Evolutionary conservation across 2,113 vertebrate species (phyloP), one percentile per base, ranked within the genome.

Genomic region (Haplochromis vanheusdeni): DNA sequence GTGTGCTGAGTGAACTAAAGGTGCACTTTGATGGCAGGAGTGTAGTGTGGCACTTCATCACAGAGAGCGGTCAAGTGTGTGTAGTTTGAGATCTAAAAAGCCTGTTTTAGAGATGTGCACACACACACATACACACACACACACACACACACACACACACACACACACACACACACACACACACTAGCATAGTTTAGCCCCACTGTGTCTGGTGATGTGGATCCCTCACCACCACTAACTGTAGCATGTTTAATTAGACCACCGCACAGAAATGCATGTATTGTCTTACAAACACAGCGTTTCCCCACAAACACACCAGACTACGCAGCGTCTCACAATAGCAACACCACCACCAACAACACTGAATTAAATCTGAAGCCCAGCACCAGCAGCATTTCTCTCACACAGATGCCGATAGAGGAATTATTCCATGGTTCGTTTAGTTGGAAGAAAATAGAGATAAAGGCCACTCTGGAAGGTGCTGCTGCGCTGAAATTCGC

Each of bases 21-120:
- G 65, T 87, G 80, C 45, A 80, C 79, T 91, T 75, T 62, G 62
- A 83, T 82, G 55, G 79, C 81, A 62, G 54, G 79, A 73, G 89
- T 54, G 73, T 87, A 84, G 86, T 54, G 84, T 86, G 83, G 52
- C 79, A 45, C 81, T 86, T 75, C 62, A 84, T 58, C 23, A 16
- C 40, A 56, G 42, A 26, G 55, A 84, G 83, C 2, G 26, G 42
- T 84, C 45, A 73, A 65, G 75, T 16, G 55, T 73, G 19, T 26
- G 80, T 42, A 45, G 17, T 40, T 26, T 75, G 28, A 73, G 51
- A 80, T 56, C 54, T 60, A 35, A 87, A 80, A 80, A 33, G 4
- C 70, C 79, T 56, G 75, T 85, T 88, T 87, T 87, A 84, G 85
- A 58, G 60, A 89, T 87, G 54, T 45, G 37, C 51, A 51, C 60